Base-by-base conservation (phyloP, 1,140 invertebrate species). In the Himalopsyche phryganea region DNA sequence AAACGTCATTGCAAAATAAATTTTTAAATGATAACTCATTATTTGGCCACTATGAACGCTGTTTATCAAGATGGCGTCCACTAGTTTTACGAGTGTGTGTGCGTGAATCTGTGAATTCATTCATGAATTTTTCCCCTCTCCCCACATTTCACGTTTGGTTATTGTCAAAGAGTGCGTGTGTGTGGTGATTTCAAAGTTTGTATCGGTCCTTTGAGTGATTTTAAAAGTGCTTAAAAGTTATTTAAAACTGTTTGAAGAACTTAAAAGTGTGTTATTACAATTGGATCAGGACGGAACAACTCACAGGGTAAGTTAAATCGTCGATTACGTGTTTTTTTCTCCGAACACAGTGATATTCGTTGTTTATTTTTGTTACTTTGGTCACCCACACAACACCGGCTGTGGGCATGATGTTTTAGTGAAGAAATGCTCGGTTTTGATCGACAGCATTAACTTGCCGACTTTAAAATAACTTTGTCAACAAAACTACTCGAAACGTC, bases 361-460 rank as follows among this genome's bases (percentile, higher is more conserved):
- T 63, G 61, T 63, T 63, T 63, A 63, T 63, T 63, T 63, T 63
- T 46, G 61, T 63, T 63, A 35, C n/a, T 19, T 46, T 41, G 50
- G 55, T 58, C 61, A 63, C 61, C 61, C 61, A 63, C 61, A 55
- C 61, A 36, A 14, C 28, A 18, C 47, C 46, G 46, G 41, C 38
- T 20, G 40, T 47, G 50, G 9, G 47, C 47, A 54, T 46, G 17
- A 47, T 56, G 45, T 56, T 56, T 48, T 48, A 35, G 38, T 47
- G 33, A 36, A 15, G 13, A 33, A 55, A 13, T 38, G 42, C 15
- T 23, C 32, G 7, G 20, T 35, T 42, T 41, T 28, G 15, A 15
- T 20, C 23, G 15, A 40, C 15, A 40, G 5, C 4, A n/a, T 13
- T n/a, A 35, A 11, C 15, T 40, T 40, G 4, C 38, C 38, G 3